Evolutionary conservation across 1,140 invertebrate genomes (phyloP).

Genomic region (Halesus radiatus): DNA sequence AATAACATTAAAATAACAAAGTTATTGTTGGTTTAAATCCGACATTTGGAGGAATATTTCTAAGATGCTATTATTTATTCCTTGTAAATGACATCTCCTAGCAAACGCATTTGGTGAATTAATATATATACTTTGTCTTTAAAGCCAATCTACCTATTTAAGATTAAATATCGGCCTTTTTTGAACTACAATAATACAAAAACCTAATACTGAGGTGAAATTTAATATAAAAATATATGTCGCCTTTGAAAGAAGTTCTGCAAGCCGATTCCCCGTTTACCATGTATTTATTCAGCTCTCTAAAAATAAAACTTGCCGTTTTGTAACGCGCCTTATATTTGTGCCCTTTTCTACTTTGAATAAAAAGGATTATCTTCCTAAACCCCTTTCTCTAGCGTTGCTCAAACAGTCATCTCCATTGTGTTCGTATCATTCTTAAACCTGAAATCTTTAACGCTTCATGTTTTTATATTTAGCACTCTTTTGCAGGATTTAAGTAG

Average conservation of each 20-base stretch:
- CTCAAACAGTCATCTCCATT: slow-evolving; percentile 19
- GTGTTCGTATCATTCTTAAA: slow-evolving; percentile 3
- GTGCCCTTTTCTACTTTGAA: slow-evolving; percentile 18
- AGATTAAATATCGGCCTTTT: no score
- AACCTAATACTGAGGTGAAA: neutral
- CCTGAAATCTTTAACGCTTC: neutral
- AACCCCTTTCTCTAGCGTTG: neutral
- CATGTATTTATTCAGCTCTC: slow-evolving; percentile 8
- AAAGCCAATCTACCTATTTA: neutral
- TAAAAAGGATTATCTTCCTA: slow-evolving; percentile 26
- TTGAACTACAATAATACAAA: no score
- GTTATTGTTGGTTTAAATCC: no score
- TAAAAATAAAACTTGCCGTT: neutral
- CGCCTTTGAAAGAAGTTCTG: neutral
- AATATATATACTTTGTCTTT: no score
- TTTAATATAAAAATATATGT: neutral
- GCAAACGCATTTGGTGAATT: no score
- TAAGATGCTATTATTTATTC: no score
- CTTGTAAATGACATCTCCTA: no score
- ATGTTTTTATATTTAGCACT: no score
- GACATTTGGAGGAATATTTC: no score
- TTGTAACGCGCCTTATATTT: neutral
- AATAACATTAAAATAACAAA: no score
- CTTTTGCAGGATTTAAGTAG: no score
- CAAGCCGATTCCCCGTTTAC: neutral